Evolutionary conservation across 2,113 vertebrate genomes (phyloP).

Genomic region (Polyodon spathula): DNA sequence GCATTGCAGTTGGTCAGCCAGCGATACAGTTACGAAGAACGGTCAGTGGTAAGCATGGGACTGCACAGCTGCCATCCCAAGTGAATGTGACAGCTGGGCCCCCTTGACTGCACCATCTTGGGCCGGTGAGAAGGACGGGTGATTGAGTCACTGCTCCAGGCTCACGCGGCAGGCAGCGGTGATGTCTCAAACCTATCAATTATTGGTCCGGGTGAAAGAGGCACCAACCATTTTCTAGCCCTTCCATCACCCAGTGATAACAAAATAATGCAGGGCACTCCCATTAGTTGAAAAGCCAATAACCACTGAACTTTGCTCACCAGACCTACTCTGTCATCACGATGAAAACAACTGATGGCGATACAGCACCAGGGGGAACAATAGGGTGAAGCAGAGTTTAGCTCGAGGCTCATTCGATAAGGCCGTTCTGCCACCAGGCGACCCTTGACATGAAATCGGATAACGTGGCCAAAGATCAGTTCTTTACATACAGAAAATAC

Average conservation of each 20-base stretch:
- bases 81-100: constrained; percentile 48
- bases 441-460: neutral
- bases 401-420: neutral
- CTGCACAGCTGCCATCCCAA: constrained; percentile 46
- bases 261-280: constrained; percentile 17
- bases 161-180: constrained; percentile 24
- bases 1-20: constrained; percentile 49
- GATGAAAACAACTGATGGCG: neutral
- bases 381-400: neutral
- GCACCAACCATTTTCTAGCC: constrained; percentile 26
- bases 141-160: constrained; percentile 40
- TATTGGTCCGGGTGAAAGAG: constrained; percentile 15
- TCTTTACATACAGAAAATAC: too few species aligned
- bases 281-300: neutral
- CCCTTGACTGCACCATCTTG: constrained; percentile 46
- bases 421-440: neutral
- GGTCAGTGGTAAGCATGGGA: constrained; percentile 53
- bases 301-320: neutral
- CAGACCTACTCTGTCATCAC: neutral
- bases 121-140: constrained; percentile 25
- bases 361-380: neutral
- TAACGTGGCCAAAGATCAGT: neutral
- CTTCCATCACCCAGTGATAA: constrained; percentile 11
- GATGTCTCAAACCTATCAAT: constrained; percentile 18
- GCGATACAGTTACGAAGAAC: constrained; percentile 46